phyloP scores from a whole-genome alignment of 2,888 invertebrate genomes.

The Hoplodrina ambigua region DNA sequence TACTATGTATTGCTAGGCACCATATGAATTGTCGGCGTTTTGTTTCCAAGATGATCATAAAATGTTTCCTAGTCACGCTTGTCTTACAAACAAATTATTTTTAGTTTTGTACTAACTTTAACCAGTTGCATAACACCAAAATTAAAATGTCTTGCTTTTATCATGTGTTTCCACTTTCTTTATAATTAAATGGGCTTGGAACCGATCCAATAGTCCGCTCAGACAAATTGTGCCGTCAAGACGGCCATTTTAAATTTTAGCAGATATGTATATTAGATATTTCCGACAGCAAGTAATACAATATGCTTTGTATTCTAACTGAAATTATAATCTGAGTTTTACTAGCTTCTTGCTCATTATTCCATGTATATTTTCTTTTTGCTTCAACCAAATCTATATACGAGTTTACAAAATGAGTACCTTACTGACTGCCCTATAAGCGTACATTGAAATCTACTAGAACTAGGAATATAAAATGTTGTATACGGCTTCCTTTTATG shows the following conservation, averaged over 20 bases:
- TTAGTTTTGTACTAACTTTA: not conserved
- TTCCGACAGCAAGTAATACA: too few relatives aligned
- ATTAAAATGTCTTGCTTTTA: not conserved
- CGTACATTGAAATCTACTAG: too few relatives aligned
- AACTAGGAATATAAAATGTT: too few relatives aligned
- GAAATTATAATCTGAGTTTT: not conserved
- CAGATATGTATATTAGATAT: too few relatives aligned
- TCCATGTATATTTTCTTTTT: not conserved
- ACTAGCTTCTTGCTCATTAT: not conserved
- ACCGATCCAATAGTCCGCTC: too few relatives aligned
- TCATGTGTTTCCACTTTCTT: not conserved
- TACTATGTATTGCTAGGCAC: not conserved
- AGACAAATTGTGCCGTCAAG: too few relatives aligned
- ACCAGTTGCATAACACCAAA: not conserved
- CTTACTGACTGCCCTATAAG: too few relatives aligned
- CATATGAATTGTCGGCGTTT: slow-evolving; percentile 12
- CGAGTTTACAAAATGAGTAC: too few relatives aligned
- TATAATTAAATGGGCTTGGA: too few relatives aligned
- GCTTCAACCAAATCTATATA: not conserved
- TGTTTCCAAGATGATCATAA: not conserved
- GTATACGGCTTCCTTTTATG: too few relatives aligned
- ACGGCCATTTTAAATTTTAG: too few relatives aligned
- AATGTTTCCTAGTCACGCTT: slow-evolving; percentile 27
- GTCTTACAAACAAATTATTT: slow-evolving; percentile 3
- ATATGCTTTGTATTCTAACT: not conserved